Evolutionary conservation across 2,888 invertebrate species (phyloP).

Genomic region (Nymphalis c-album): DNA sequence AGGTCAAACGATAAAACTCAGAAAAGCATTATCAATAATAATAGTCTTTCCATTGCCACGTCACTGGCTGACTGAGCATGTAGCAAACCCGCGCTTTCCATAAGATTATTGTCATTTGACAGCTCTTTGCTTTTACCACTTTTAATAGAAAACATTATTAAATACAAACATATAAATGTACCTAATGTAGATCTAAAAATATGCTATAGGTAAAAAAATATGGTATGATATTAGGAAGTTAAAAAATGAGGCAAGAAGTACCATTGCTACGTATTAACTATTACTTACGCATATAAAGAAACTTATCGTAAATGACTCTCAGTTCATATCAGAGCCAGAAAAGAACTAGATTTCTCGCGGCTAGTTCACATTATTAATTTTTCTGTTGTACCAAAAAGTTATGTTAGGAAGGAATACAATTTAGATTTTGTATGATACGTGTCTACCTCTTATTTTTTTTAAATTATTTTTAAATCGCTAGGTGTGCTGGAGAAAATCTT

Average conservation of each 20-base stretch:
- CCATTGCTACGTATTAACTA: constrained; percentile 51
- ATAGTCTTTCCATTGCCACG: neutral
- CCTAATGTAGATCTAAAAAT: constrained; percentile 36
- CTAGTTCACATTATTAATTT: no score
- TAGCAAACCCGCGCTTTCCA: constrained; percentile 24
- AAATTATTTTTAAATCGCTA: no score
- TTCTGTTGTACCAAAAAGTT: no score
- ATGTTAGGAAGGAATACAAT: no score
- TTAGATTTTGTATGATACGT: no score
- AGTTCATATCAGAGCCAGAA: neutral
- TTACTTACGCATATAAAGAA: constrained; percentile 33
- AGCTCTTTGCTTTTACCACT: constrained; percentile 43
- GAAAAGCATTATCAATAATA: constrained; percentile 5
- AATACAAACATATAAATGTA: constrained; percentile 34
- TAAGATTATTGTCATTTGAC: constrained; percentile 53
- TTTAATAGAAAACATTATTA: constrained; percentile 27
- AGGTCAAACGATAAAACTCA: constrained; percentile 12
- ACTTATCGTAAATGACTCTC: constrained; percentile 18
- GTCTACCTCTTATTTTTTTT: no score
- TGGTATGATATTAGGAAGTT: constrained; percentile 60
- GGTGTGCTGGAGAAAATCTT: no score
- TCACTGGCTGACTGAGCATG: neutral
- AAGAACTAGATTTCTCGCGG: no score
- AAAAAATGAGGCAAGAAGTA: constrained; percentile 33
- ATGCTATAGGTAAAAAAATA: constrained; percentile 51